phyloP scores from a whole-genome alignment of 2,797 vertebrate genomes.

The Pseudotriccus pelzelni region DNA sequence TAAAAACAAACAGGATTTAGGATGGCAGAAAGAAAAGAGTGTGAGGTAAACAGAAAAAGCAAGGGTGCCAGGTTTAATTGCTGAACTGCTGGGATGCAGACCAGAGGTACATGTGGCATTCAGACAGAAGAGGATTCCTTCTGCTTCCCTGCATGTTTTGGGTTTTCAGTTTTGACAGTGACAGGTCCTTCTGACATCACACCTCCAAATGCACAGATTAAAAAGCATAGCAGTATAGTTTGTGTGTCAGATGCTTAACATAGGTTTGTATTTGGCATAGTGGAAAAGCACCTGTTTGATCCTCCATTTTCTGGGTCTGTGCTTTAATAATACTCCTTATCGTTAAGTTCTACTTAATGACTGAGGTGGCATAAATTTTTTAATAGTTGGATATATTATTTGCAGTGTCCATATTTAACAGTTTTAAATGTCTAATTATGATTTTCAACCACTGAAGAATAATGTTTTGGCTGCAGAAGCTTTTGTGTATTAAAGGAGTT shows the following conservation, averaged over 20 bases:
- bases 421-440: not conserved
- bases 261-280: not conserved
- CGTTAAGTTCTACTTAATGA: not conserved
- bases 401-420: not conserved
- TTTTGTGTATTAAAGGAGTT: not conserved
- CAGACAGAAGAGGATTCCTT: not conserved
- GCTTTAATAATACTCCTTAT: not conserved
- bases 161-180: not conserved
- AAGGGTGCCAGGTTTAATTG: not conserved
- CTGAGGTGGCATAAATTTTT: not conserved
- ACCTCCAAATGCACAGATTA: not conserved
- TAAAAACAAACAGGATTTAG: not conserved
- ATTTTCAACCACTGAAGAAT: not conserved
- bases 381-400: not conserved
- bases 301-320: not conserved
- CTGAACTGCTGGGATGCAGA: not conserved
- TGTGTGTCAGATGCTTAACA: not conserved
- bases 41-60: not conserved
- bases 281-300: not conserved
- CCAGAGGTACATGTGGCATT: not conserved
- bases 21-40: not conserved
- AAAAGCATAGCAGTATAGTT: not conserved
- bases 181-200: not conserved
- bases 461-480: not conserved
- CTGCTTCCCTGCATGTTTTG: not conserved